Base-by-base conservation (phyloP, 2,888 invertebrate genomes). In the Drosophila diplacantha region DNA sequence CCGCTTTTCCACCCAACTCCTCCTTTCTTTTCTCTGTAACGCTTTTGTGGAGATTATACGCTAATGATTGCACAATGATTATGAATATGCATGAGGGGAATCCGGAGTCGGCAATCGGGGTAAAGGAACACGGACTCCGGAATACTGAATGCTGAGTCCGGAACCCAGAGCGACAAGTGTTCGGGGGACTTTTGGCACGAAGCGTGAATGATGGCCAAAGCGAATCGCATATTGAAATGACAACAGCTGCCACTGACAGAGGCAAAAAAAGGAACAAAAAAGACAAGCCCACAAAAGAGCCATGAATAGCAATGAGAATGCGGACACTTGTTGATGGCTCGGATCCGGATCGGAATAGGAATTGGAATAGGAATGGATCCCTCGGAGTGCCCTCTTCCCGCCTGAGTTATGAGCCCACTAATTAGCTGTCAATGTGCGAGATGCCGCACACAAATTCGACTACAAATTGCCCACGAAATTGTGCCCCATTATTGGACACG, bases 31-130 rank as follows among this genome's bases (percentile, higher is more conserved):
- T 65, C 49, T 72, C 76, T 78, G 79, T 73, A 67, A 76, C 74
- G 79, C 75, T 75, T 65, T 75, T 74, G 77, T 68, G 65, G 73
- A 78, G 78, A 80, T 79, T 79, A 80, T 79, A 73, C 81, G 75
- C 77, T 85, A 86, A 86, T 86, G 86, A 86, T 86, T 85, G 81
- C 84, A 85, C 85, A 86, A 86, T 86, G 85, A 86, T 85, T 84
- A 85, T 82, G 83, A 84, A 79, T 79, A 79, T 79, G 78, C 80
- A 79, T 79, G 75, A 79, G 75, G 68, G 60, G 31, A 46, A 34
- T 7, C 12, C 11, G 31, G 34, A n/a, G 14, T 16, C 20, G 32
- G 32, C 18, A 35, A 20, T 20, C 29, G 44, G 44, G 29, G 5
- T 20, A 20, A 44, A 18, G 44, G 29, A 43, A 16, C 37, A 29